phyloP scores from a whole-genome alignment of 2,888 invertebrate genomes.

The Dryadula phaetusa region DNA sequence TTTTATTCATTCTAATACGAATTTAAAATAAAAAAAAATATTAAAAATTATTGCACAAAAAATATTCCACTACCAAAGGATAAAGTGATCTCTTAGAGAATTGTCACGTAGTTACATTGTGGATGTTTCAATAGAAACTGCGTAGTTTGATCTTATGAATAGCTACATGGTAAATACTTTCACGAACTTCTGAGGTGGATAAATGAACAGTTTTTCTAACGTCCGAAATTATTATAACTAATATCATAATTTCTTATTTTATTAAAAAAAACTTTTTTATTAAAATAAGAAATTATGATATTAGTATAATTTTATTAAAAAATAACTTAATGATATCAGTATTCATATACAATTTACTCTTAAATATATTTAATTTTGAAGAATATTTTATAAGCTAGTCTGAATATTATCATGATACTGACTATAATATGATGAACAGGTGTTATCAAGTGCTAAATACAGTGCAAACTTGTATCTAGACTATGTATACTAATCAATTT shows the following conservation, averaged over 20 bases:
- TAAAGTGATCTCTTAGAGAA: background rate
- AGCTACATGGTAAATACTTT: background rate
- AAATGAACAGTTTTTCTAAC: no score
- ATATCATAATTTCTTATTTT: no score
- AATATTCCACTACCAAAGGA: background rate
- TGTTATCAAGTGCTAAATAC: slow-evolving; percentile 6
- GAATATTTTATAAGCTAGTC: background rate
- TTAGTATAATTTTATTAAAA: no score
- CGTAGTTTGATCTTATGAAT: slow-evolving; percentile 15
- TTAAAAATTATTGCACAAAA: background rate
- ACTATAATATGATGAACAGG: background rate
- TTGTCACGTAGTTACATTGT: slow-evolving; percentile 15
- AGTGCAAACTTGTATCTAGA: background rate
- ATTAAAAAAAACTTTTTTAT: no score
- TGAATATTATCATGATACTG: background rate
- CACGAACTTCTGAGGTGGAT: background rate
- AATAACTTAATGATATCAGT: no score
- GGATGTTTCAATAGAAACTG: slow-evolving; percentile 22
- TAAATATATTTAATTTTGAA: background rate
- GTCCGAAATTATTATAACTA: no score
- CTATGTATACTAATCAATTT: background rate
- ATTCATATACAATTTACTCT: no score
- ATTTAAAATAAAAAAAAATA: background rate
- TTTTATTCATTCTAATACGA: background rate
- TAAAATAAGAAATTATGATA: no score